Base-by-base conservation (phyloP, 37 sponge, comb jelly and placozoan species). In the Tethya wilhelma region DNA sequence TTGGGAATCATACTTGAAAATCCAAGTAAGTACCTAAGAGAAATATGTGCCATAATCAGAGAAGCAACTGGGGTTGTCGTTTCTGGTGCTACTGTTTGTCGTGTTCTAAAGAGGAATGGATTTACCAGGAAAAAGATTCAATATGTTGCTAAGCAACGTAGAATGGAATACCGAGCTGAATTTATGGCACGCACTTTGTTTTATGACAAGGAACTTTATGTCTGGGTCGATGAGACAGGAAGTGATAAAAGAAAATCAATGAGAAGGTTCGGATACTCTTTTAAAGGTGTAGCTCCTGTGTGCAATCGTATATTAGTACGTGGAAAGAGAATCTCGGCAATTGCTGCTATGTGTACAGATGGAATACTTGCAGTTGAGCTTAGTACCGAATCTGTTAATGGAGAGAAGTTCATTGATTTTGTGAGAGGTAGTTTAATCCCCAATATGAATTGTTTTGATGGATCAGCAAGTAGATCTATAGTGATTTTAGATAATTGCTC, bases 171-270 rank as follows among this genome's bases (percentile, higher is more conserved):
- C 49, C 41, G 80, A 74, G 58, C 67, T 26, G 66, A 38, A 46
- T 87, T 79, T 32, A 65, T 72, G 44, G 80, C 80, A 28, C 56
- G 64, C 12, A 38, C 49, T 29, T 33, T 74, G 68, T 62, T 32
- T 0, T 87, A 49, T 73, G 17, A 29, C 8, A 19, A 43, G 2
- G 74, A 73, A 30, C 28, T 0, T 23, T 79, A 74, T 39, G 80
- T 79, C 2, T 87, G 87, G 87, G 59, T 87, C 37, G 87, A 87
- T 80, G 87, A 87, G 38, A 79, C 81, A 38, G 87, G 87, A 23
- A 65, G 68, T 44, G 80, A 87, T 64, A 26, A 57, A 33, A 31
- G 77, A 33, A 40, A 87, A 26, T 22, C 32, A 40, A 64, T 56
- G 36, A 20, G 85, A 11, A 84, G 55, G 38, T 64, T 67, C 38